phyloP scores from a whole-genome alignment of 2,888 invertebrate genomes.

The Mythimna lalbum region DNA sequence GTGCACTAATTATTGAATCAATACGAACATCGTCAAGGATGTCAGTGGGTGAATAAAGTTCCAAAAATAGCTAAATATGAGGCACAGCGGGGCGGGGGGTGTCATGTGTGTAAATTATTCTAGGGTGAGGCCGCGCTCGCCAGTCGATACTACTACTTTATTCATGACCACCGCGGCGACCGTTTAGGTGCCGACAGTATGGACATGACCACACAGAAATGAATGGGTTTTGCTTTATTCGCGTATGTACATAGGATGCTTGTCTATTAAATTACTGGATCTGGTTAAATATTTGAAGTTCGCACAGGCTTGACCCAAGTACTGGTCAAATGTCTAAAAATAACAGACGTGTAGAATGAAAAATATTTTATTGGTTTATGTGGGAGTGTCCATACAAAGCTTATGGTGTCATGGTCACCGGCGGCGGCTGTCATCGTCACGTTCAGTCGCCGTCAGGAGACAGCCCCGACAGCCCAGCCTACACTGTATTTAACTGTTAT shows the following conservation, averaged over 20 bases:
- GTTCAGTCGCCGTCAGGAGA: slow-evolving; percentile 75
- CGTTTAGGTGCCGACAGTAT: slow-evolving; percentile 78
- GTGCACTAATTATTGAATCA: slow-evolving; percentile 60
- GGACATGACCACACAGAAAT: slow-evolving; percentile 71
- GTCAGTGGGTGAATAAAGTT: slow-evolving; percentile 66
- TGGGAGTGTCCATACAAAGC: slow-evolving; percentile 74
- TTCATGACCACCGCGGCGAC: slow-evolving; percentile 84
- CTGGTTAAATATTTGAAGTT: slow-evolving; percentile 20
- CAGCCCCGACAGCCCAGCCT: slow-evolving; percentile 56
- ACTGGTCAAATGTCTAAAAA: slow-evolving; percentile 16
- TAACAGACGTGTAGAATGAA: slow-evolving; percentile 10
- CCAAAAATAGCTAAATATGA: slow-evolving; percentile 79
- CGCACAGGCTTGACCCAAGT: neutral
- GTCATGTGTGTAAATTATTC: slow-evolving; percentile 87
- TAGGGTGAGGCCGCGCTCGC: slow-evolving; percentile 76
- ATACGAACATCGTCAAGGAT: slow-evolving; percentile 63
- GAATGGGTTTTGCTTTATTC: slow-evolving; percentile 53
- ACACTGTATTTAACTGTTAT: slow-evolving; percentile 57
- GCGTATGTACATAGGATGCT: slow-evolving; percentile 34
- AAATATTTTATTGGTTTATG: slow-evolving; percentile 41
- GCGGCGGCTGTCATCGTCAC: slow-evolving; percentile 67
- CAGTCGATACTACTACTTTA: slow-evolving; percentile 89
- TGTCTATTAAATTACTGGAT: slow-evolving; percentile 26
- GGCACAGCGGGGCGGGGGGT: slow-evolving; percentile 64
- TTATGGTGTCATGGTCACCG: slow-evolving; percentile 73